Evolutionary conservation across 1,140 invertebrate species (phyloP), one percentile per base, ranked within the genome.

Genomic region (Brachionus rubens): DNA sequence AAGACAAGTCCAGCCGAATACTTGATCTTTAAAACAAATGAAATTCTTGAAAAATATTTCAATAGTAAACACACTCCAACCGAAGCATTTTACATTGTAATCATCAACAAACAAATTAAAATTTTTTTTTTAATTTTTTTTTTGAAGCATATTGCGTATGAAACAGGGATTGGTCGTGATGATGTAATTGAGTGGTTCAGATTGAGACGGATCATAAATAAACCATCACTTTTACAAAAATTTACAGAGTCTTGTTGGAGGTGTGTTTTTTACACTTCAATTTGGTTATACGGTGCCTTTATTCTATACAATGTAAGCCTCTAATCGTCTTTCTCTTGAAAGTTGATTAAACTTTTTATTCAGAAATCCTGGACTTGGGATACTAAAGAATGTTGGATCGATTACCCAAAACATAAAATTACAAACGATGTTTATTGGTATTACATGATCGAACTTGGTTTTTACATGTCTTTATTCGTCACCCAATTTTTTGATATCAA

Each of bases 401-500:
- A 41, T 36, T 76, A 68, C 28, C 75, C 75, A 7, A 47, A 19
- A 33, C 75, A 76, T 50, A 12, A 26, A 26, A 19, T 76, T 6
- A 80, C 81, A 2, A 68, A 65, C 46, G 86, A 85, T 78, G 75
- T 88, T 4, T 88, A 93, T 91, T 96, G 91, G 92, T 97, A 98
- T 83, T 98, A 98, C 85, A 94, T 96, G 89, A 87, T 95, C 75
- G 93, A 94, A 24, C 88, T 94, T 80, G 89, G 91, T 52, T 98
- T 98, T 86, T 99, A 99, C 84, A 94, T 94, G 90, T 91, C 94
- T 5, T 86, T 98, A 62, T 90, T 93, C 52, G 88, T 94, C 46
- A 93, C 92, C 16, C 92, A 97, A 83, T 96, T 96, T 85, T 91
- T 91, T 81, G 94, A 98, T 84, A 90, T 93, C 43, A 92, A 91